phyloP scores from a whole-genome alignment of 2,113 vertebrate genomes.

The crab-eating macaque (Macaca fascicularis) region T2T-MFA8v1.1 NC_088387.1:99335001-99335500 shows the following conservation, averaged over 20 bases:
- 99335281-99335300: background rate
- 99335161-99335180: background rate
- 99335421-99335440: background rate
- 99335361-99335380: background rate
- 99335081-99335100: fast-evolving
- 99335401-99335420: background rate
- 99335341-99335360: background rate
- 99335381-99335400: background rate
- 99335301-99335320: background rate
- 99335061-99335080: fast-evolving
- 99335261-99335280: background rate
- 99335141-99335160: background rate
- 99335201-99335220: background rate
- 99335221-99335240: background rate
- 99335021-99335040: background rate
- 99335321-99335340: background rate
- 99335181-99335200: slow-evolving; percentile 1
- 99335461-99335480: background rate
- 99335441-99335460: background rate
- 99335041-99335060: fast-evolving
- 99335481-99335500: background rate
- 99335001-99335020: background rate
- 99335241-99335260: slow-evolving; percentile 29
- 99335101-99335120: background rate
- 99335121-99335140: background rate